Evolutionary conservation across 2,888 invertebrate genomes (phyloP).

Genomic region (Trimorus sp.): DNA sequence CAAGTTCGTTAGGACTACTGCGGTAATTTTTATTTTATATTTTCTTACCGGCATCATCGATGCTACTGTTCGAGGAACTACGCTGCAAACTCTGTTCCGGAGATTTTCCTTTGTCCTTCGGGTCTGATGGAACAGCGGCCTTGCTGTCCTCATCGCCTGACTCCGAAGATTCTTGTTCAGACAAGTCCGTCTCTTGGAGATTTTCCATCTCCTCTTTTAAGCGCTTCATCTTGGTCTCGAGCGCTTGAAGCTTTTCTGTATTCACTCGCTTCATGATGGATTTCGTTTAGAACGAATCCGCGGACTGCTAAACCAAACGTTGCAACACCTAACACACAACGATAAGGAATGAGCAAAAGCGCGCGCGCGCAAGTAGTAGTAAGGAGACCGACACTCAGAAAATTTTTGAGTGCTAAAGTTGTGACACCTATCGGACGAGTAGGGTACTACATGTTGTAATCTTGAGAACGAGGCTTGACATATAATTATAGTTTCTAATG

Average conservation of each 20-base stretch:
- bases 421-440: too few species aligned
- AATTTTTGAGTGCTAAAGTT: too few species aligned
- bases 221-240: too few species aligned
- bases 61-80: not conserved
- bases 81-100: not conserved
- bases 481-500: too few species aligned
- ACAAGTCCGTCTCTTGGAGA: not conserved
- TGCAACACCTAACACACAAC: not conserved
- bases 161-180: not conserved
- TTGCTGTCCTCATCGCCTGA: not conserved
- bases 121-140: not conserved
- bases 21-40: not conserved
- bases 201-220: too few species aligned
- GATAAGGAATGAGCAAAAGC: not conserved
- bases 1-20: not conserved
- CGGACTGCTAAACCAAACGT: too few species aligned
- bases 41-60: not conserved
- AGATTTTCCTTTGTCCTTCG: not conserved
- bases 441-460: too few species aligned
- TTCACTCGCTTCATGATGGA: too few species aligned
- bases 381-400: too few species aligned
- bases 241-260: too few species aligned
- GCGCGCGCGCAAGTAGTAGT: not conserved
- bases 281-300: too few species aligned
- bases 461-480: too few species aligned